phyloP scores from a whole-genome alignment of 2,113 vertebrate species.

The Promerops cafer region DNA sequence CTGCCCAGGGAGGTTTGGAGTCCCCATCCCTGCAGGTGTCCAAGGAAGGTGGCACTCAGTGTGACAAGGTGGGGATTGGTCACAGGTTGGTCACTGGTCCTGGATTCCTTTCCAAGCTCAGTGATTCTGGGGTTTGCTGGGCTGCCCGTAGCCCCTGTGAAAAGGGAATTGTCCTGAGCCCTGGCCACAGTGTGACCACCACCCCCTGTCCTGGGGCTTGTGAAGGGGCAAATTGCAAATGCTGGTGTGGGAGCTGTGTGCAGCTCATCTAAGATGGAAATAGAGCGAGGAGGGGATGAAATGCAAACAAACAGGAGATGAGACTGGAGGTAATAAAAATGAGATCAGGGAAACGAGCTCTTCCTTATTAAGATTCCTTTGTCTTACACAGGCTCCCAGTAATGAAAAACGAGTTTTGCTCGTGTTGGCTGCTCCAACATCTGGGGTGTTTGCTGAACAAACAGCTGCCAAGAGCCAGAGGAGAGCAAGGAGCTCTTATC shows the following conservation, averaged over 20 bases:
- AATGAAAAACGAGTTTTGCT: slow-evolving; percentile 32
- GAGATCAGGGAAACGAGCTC: slow-evolving; percentile 22
- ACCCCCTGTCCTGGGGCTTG: neutral
- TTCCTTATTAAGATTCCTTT: slow-evolving; percentile 51
- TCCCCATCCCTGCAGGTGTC: neutral
- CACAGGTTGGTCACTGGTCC: too few species aligned
- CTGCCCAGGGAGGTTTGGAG: neutral
- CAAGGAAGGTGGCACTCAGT: neutral
- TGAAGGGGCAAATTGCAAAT: neutral
- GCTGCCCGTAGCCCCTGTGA: rapidly evolving
- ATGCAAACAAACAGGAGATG: slow-evolving; percentile 18
- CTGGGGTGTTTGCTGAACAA: slow-evolving; percentile 42
- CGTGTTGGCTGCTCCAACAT: neutral
- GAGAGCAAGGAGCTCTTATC: neutral
- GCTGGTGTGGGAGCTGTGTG: neutral
- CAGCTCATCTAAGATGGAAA: neutral
- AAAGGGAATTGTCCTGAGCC: neutral
- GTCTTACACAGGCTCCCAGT: slow-evolving; percentile 17
- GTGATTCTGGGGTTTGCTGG: neutral
- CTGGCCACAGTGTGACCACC: neutral
- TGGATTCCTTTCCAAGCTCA: too few species aligned
- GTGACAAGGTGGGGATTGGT: neutral
- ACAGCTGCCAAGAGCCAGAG: slow-evolving; percentile 28
- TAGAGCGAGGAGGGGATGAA: neutral
- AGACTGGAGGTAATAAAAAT: slow-evolving; percentile 35